Evolutionary conservation across 2,888 invertebrate species (phyloP).

Genomic region (Tortrix viridana): DNA sequence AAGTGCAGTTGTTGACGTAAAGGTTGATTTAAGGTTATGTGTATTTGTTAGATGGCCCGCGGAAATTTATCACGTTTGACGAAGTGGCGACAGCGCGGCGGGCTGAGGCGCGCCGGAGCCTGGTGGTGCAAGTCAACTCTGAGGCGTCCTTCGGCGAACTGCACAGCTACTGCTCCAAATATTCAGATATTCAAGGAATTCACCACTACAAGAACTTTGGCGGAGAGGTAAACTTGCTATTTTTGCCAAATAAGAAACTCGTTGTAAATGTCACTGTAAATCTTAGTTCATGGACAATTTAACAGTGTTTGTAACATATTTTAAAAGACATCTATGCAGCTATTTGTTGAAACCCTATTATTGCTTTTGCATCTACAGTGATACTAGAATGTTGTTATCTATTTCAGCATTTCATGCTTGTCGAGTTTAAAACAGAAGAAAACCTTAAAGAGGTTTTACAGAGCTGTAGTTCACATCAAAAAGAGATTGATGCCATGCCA

Average conservation of each 20-base stretch:
- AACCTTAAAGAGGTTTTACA: conserved; percentile 83
- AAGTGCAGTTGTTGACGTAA: conserved; percentile 42
- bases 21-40: conserved; percentile 69
- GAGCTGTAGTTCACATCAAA: conserved; percentile 82
- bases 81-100: conserved; percentile 85
- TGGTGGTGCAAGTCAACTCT: conserved; percentile 91
- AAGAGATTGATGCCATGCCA: conserved; percentile 85
- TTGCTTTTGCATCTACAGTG: too few species aligned
- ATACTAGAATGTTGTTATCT: not conserved
- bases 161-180: conserved; percentile 87
- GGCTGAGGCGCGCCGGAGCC: conserved; percentile 87
- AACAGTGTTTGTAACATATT: too few species aligned
- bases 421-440: conserved; percentile 86
- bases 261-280: not conserved
- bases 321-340: too few species aligned
- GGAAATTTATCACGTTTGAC: conserved; percentile 78
- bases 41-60: conserved; percentile 62
- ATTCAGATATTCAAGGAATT: conserved; percentile 86
- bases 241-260: not conserved
- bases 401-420: conserved; percentile 88
- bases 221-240: conserved; percentile 66
- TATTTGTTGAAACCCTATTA: too few species aligned
- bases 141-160: conserved; percentile 87
- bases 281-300: too few species aligned
- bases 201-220: conserved; percentile 85